Base-by-base conservation (phyloP, 1,140 invertebrate species). In the Drosophila varians region DNA sequence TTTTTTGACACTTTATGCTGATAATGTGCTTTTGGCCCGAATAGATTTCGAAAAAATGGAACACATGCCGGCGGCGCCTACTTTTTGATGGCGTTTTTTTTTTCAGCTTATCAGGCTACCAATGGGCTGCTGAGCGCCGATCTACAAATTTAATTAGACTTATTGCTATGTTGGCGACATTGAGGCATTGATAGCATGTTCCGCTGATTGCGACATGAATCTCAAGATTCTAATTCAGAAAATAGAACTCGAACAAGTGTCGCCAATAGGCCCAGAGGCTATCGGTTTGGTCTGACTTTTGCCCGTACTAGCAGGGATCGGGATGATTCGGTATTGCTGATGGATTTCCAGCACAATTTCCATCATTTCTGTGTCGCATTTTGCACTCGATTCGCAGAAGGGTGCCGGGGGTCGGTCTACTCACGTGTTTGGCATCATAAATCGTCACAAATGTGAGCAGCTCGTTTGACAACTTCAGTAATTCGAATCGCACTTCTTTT, bases 161-260 rank as follows among this genome's bases (percentile, higher is more conserved):
- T 82, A 82, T 86, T 86, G 82, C 82, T 82, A 86, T 87, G 82
- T 86, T 86, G 82, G 73, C 82, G 82, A 74, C 82, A 82, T 82
- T 86, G 73, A 71, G 52, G 74, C 68, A 72, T 79, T 79, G 80
- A 86, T 84, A 84, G 79, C 79, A 75, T 77, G 57, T 28, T 68
- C 34, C 47, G 64, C 75, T 87, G 82, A 86, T 86, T 86, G 76
- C 56, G 82, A 77, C 74, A 87, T 66, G 64, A 65, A 58, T 66
- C 28, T 36, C 46, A 58, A 57, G 64, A 65, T 55, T 61, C 64
- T 54, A 61, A 72, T 62, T 48, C 43, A 62, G 26, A 80, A 83
- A 83, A 83, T 75, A 79, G 60, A 86, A 68, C 53, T 11, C 56
- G 69, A 57, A 34, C 65, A 36, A 70, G 54, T 74, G 78, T 83